Evolutionary conservation across 2,113 vertebrate genomes (phyloP), one percentile per base, ranked within the genome.

Genomic region (Protobothrops mucrosquamatus): DNA sequence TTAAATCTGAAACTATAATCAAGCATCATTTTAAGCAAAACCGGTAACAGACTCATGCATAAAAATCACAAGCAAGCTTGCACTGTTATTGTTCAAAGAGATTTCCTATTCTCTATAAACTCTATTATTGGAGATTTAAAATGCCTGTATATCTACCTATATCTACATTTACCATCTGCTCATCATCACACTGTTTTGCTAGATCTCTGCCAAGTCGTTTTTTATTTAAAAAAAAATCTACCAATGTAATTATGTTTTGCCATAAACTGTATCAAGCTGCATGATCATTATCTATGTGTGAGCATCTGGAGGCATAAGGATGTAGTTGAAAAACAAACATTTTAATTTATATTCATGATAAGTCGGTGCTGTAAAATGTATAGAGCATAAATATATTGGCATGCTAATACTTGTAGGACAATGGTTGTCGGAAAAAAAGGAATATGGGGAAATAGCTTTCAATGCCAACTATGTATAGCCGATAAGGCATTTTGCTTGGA

Each of bases 321-420:
- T 94, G n/a, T 12, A 90, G 57, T 46, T 91, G 61, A 20, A 39
- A 23, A 88, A 14, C 69, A 85, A 94, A 51, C 22, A 86, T 92
- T 95, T 94, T 90, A 87, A 87, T 20, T 20, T 92, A 90, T 88
- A 46, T 9, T 2, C 51, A 89, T 23, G 74, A 92, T 94, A 93
- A 93, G 23, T 43, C 61, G 0, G 9, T 94, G 89, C 52, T 92
- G 89, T 87, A 91, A 52, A 90, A 93, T 61, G 3, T 87, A 93
- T 55, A 34, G 57, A 87, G n/a, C 86, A 74, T 51, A 23, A 89
- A 94, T 81, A 7, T 57, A 89, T 88, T 88, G 91, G 26, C 34
- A 94, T 59, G 22, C 89, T 91, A 90, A 85, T 81, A 46, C 18
- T 61, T 86, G 89, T 81, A 56, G 39, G 94, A 87, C 43, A 95